A percentile compares a stretch with the other conserved stretches of the same genome.
These are phyloP conservation scores for Gymnocypris eckloni DNA, from an alignment of 2,797 vertebrate genomes.

Conservation along the genomic window DNA sequence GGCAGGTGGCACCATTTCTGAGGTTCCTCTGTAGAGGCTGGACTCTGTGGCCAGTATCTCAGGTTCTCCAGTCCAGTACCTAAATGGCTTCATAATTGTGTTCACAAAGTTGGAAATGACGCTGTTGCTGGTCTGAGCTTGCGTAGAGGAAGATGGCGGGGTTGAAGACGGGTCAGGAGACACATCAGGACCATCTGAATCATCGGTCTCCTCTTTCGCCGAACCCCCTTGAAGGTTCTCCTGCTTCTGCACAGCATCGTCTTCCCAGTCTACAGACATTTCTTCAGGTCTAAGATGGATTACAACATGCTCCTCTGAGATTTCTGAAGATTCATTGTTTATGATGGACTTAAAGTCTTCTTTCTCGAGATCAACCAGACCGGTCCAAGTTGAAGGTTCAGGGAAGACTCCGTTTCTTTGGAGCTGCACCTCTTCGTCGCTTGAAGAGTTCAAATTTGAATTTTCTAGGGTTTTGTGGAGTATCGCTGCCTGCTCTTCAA, in stretches of 20 bases:
- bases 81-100: constrained; percentile 78
- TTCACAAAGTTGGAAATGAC: constrained; percentile 77
- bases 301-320: constrained; percentile 79
- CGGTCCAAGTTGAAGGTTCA: constrained; percentile 72
- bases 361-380: constrained; percentile 69
- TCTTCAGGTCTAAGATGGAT: constrained; percentile 70
- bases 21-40: constrained; percentile 56
- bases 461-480: constrained; percentile 59
- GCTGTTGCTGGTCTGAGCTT: constrained; percentile 70
- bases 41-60: constrained; percentile 44
- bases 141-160: constrained; percentile 63
- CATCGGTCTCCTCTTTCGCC: constrained; percentile 67
- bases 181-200: constrained; percentile 50
- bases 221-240: constrained; percentile 72
- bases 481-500: constrained; percentile 61
- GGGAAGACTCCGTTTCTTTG: constrained; percentile 56
- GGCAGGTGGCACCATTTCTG: constrained; percentile 59
- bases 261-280: constrained; percentile 57
- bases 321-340: constrained; percentile 74
- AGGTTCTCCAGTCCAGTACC: constrained; percentile 67
- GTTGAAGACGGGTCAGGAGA: constrained; percentile 61
- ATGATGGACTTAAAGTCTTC: constrained; percentile 65
- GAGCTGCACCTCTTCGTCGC: constrained; percentile 54
- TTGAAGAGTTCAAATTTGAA: constrained; percentile 53
- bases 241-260: constrained; percentile 58